Conservation (phyloP, 1,140 invertebrate species). For the Cotesia glomerata region DNA sequence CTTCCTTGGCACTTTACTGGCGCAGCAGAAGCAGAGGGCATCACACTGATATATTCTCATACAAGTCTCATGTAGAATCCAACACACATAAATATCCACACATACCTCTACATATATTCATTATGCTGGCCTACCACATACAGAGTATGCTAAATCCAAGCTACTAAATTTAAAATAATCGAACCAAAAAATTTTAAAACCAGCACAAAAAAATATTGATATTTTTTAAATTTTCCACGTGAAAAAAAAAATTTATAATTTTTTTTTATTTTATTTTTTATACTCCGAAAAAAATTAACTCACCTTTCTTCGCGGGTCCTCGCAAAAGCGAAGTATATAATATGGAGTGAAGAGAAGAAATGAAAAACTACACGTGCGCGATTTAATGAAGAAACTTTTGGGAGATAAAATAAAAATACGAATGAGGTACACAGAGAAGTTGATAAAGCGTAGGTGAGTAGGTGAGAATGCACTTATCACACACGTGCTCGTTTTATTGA, state of each 20-base stretch:
- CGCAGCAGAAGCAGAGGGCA: neutral
- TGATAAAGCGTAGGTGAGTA: constrained; percentile 24
- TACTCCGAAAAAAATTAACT: no score
- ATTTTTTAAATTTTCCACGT: no score
- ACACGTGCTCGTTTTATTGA: no score
- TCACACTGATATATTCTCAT: neutral
- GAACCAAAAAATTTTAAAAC: no score
- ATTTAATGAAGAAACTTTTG: neutral
- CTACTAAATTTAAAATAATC: no score
- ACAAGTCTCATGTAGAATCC: neutral
- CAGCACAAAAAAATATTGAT: no score
- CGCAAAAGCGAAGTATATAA: constrained; percentile 25
- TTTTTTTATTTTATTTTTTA: no score
- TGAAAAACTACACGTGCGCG: constrained; percentile 11
- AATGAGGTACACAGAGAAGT: constrained; percentile 26
- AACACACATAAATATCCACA: constrained; percentile 2
- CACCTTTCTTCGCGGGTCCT: neutral
- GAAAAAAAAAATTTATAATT: no score
- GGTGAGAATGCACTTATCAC: neutral
- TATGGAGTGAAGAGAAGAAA: constrained; percentile 3
- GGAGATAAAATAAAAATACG: constrained; percentile 28
- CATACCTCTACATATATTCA: neutral
- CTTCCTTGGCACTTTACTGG: constrained; percentile 33
- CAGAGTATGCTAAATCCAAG: no score
- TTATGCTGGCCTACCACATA: no score